Evolutionary conservation across 2,797 vertebrate species (phyloP).

Genomic region (Mallotus villosus): DNA sequence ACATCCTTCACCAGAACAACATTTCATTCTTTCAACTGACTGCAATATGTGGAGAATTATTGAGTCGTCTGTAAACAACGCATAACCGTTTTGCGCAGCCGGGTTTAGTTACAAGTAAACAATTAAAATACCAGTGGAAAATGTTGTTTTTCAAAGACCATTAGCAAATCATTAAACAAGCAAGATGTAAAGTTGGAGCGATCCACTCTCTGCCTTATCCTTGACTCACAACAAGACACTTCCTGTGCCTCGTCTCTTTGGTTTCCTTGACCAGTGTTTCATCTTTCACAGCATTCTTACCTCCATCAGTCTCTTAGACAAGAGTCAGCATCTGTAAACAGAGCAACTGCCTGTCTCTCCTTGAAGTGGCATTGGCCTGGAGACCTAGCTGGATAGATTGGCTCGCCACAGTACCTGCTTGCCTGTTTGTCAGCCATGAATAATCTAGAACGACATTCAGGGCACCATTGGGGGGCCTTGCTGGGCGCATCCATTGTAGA

Average conservation of each 20-base stretch:
- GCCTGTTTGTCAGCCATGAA: slow-evolving; percentile 74
- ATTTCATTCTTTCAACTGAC: too few relatives aligned
- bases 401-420: slow-evolving; percentile 52
- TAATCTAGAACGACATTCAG: slow-evolving; percentile 71
- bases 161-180: not conserved
- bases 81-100: not conserved
- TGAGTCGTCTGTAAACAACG: not conserved
- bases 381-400: slow-evolving; percentile 70
- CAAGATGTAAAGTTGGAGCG: too few relatives aligned
- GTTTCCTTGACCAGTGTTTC: too few relatives aligned
- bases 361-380: slow-evolving; percentile 71
- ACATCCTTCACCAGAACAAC: too few relatives aligned
- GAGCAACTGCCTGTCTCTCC: slow-evolving; percentile 51
- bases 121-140: too few relatives aligned
- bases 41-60: too few relatives aligned
- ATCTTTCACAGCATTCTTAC: too few relatives aligned
- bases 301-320: too few relatives aligned
- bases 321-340: not conserved
- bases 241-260: too few relatives aligned
- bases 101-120: too few relatives aligned
- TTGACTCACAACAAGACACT: not conserved
- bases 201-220: not conserved
- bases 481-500: slow-evolving; percentile 62
- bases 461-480: slow-evolving; percentile 68
- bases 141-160: not conserved